Percentiles rank a stretch among this genome's conserved stretches.
Conservation (phyloP, 53 echinoderm and acorn worm genomes). For the Patiria pectinifera region DNA sequence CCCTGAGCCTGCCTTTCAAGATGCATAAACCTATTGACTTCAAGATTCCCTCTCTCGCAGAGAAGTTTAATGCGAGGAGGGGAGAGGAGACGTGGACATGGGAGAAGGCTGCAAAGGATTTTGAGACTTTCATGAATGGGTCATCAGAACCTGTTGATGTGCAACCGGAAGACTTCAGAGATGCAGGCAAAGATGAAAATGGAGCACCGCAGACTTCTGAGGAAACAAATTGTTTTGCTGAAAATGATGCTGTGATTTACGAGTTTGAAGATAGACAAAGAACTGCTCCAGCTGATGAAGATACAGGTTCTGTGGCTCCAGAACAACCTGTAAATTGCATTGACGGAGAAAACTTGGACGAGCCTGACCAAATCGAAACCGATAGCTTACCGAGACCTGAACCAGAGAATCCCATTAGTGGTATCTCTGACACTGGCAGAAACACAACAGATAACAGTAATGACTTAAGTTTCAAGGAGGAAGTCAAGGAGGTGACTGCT, state of each 20-base stretch:
- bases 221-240: background rate
- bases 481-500: background rate
- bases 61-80: background rate
- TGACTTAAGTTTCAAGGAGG: slow-evolving; percentile 1
- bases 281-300: background rate
- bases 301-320: background rate
- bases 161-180: background rate
- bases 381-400: background rate
- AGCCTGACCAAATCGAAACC: background rate
- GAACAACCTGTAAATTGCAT: background rate
- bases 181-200: background rate
- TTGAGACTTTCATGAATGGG: slow-evolving; percentile 42
- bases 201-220: background rate
- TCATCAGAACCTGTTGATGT: background rate
- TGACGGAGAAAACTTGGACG: background rate
- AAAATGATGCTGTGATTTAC: background rate
- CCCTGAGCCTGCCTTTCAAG: slow-evolving; percentile 6
- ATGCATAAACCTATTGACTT: background rate
- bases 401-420: background rate
- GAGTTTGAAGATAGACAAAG: background rate
- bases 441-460: background rate
- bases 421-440: background rate
- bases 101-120: slow-evolving; percentile 54
- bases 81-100: slow-evolving; percentile 43
- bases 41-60: slow-evolving; percentile 55